A percentile compares a stretch with the other conserved stretches of the same genome.
phyloP scores from a whole-genome alignment of 2,797 vertebrate genomes.

The Pseudochirops cupreus region DNA sequence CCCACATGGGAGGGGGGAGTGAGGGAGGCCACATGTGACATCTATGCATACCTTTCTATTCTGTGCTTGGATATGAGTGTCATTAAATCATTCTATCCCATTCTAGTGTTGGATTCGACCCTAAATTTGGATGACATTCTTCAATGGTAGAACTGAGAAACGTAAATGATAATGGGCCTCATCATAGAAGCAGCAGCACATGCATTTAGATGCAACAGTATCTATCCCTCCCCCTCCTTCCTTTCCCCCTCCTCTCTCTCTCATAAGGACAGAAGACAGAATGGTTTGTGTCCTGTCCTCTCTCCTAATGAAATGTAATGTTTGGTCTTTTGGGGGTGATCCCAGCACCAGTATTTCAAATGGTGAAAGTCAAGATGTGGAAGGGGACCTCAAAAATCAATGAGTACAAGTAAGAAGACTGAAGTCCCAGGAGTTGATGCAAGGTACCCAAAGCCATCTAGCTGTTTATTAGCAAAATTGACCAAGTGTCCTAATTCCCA shows the following conservation, averaged over 20 bases:
- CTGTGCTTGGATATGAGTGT: background rate
- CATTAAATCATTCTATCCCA: background rate
- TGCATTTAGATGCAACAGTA: background rate
- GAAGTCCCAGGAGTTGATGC: background rate
- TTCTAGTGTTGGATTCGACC: background rate
- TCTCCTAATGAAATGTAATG: background rate
- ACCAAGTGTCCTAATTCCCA: no score
- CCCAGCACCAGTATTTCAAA: background rate
- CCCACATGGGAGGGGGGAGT: background rate
- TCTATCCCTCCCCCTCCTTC: no score
- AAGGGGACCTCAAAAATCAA: background rate
- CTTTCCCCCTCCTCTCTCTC: fast-evolving
- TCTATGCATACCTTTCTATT: background rate
- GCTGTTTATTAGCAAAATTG: background rate
- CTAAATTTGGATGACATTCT: background rate
- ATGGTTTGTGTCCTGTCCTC: background rate
- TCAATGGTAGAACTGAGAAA: background rate
- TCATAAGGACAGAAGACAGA: no score
- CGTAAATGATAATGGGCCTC: background rate
- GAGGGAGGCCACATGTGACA: background rate
- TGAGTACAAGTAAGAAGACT: background rate
- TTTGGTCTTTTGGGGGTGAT: background rate
- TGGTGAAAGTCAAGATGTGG: background rate
- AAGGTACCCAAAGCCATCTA: background rate
- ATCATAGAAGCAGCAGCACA: background rate